phyloP scores from a whole-genome alignment of 2,797 vertebrate genomes.

The Helostoma temminkii region DNA sequence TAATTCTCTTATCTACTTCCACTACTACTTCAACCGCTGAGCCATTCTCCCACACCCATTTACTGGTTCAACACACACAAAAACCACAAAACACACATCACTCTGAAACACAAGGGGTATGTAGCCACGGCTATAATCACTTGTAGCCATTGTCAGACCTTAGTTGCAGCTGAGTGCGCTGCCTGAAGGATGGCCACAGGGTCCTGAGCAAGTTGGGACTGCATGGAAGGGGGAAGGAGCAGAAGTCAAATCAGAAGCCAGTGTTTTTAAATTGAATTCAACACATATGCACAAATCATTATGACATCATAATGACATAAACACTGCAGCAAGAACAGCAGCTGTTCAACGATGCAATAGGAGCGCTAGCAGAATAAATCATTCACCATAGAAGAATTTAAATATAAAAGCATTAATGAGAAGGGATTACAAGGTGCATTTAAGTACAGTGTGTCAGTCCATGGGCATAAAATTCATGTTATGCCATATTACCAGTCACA shows the following conservation, averaged over 20 bases:
- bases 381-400: constrained; percentile 18
- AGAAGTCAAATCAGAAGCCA: constrained; percentile 23
- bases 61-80: constrained; percentile 28
- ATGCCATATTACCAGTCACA: constrained; percentile 34
- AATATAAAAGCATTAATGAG: constrained; percentile 42
- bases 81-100: constrained; percentile 36
- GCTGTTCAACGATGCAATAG: background rate
- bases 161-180: constrained; percentile 80
- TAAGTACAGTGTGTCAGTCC: constrained; percentile 22
- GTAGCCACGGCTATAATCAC: constrained; percentile 45
- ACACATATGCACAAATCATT: background rate
- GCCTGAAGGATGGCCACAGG: constrained; percentile 84
- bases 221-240: constrained; percentile 55
- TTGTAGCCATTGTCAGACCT: constrained; percentile 80
- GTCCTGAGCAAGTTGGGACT: constrained; percentile 82
- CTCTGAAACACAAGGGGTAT: constrained; percentile 26
- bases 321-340: constrained; percentile 11
- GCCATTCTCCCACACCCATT: background rate
- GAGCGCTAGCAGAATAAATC: constrained; percentile 1
- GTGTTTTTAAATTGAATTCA: constrained; percentile 13
- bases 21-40: constrained; percentile 7
- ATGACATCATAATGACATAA: background rate
- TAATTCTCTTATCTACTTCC: constrained; percentile 2
- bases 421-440: constrained; percentile 38
- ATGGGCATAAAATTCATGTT: constrained; percentile 24